Base-by-base conservation (phyloP, 2,888 invertebrate genomes). In the Microplitis deprimator region DNA sequence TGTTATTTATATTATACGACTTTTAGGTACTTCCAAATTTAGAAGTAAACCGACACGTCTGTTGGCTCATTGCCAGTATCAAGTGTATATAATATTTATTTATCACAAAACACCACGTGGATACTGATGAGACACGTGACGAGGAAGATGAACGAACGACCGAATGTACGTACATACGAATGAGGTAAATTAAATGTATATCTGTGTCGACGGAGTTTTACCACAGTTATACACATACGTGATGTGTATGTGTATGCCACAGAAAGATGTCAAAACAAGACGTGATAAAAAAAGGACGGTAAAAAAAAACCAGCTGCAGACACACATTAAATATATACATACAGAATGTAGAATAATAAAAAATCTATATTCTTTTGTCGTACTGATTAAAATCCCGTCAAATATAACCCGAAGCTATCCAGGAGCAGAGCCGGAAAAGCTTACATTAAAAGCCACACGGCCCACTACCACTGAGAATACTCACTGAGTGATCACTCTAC, bases 41-140 rank as follows among this genome's bases (percentile, higher is more conserved):
- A 39, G 50, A 69, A 61, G 61, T 70, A 73, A 77, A 72, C 62
- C 39, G 39, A 60, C 39, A 41, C 38, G 29, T 16, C n/a, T 77
- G 17, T 67, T 78, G 81, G 81, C 81, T 40, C 10, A 50, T 41
- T 6, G 79, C 81, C 81, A 79, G 67, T 77, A 79, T 76, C 65
- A 73, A 61, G 29, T 65, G 75, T 78, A 73, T 79, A 13, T 50
- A 50, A 50, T 50, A 82, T 81, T 82, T 82, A 82, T 82, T 81
- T 81, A 82, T 81, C 77, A 71, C 72, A 50, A 50, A 50, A 75
- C 77, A 75, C 80, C 81, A 80, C 81, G 81, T 81, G 82, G 68
- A 75, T 74, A 75, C 17, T 17, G 74, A 70, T 59, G 67, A 76
- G 38, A 60, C 78, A 73, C 78, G 69, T 79, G 77, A 73, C 75